These are phyloP conservation scores for Osmerus eperlanus DNA, from an alignment of 2,113 vertebrate species.

Conservation along the genomic window DNA sequence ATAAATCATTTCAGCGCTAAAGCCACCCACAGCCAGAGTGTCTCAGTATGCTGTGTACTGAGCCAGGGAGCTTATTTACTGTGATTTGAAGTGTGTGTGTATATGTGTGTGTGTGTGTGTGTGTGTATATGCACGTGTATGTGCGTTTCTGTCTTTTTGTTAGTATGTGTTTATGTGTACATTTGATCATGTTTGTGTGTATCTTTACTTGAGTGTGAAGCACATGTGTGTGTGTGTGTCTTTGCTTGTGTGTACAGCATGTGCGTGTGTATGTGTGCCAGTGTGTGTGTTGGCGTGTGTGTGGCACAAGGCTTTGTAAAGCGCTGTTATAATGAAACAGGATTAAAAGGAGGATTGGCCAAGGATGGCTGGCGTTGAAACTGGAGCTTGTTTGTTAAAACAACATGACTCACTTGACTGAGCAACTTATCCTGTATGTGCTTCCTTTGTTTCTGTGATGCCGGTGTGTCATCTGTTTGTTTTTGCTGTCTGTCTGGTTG, in stretches of 20 bases:
- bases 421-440: background rate
- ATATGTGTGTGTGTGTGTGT: background rate
- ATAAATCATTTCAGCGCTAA: constrained; percentile 50
- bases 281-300: background rate
- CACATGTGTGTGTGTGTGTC: background rate
- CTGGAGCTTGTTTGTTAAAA: constrained; percentile 7
- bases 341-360: constrained; percentile 29
- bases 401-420: constrained; percentile 4
- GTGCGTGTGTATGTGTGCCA: background rate
- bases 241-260: too few species aligned
- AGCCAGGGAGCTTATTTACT: constrained; percentile 34
- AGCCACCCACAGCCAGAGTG: constrained; percentile 43
- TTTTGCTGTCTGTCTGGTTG: background rate
- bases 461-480: background rate
- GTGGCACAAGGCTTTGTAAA: constrained; percentile 21
- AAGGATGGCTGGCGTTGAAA: constrained; percentile 16
- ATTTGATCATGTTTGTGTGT: background rate
- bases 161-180: background rate
- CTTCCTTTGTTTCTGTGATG: background rate
- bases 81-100: constrained; percentile 28
- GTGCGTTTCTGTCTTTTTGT: background rate
- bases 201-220: constrained; percentile 3
- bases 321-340: constrained; percentile 29
- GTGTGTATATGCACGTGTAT: background rate
- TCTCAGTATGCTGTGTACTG: constrained; percentile 37